Evolutionary conservation across 2,113 vertebrate species (phyloP), one percentile per base, ranked within the genome.

Genomic region (Pteronura brasiliensis): DNA sequence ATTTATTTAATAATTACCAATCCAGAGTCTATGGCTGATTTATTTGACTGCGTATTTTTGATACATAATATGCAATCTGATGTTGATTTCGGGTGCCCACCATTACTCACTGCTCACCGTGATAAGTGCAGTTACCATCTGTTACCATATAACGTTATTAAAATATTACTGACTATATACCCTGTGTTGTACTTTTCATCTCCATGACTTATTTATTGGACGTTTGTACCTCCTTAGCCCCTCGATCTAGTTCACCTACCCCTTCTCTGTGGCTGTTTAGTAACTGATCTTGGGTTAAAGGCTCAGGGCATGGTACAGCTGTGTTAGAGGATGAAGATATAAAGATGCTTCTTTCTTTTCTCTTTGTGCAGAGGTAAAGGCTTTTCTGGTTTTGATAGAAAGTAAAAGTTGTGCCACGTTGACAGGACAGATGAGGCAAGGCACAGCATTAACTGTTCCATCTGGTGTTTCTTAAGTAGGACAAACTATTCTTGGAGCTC

Each of bases 401-500:
- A 96, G 92, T 93, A 93, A 88, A 90, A 98, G 90, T 96, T 90
- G 65, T 61, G 44, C n/a, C 34, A 95, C 15, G 0, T 31, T 95
- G 93, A 91, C 86, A 93, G 96, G 86, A 65, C 92, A 96, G 96
- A 98, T 49, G 83, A 97, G 93, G 88, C 76, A 93, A 93, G 65
- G 84, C 90, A 93, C 1, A 23, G 92, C 88, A 96, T 98, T 98
- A 97, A 69, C 93, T 92, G 71, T 95, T 96, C 97, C 97, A 98
- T 98, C 97, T 98, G 97, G 74, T 86, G 89, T 94, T 97, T 97
- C 96, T 98, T 97, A 98, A 98, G 93, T 97, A 98, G 72, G 71
- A 97, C 87, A 93, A 90, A 97, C 96, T 98, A 97, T 98, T 98
- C 95, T 95, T 89, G 88, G 97, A 97, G 72, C 59, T 97, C 87